Evolutionary conservation across 92 coral and sea anemone species (phyloP), one percentile per base, ranked within the genome.

Genomic region (Phenganax subtilis): DNA sequence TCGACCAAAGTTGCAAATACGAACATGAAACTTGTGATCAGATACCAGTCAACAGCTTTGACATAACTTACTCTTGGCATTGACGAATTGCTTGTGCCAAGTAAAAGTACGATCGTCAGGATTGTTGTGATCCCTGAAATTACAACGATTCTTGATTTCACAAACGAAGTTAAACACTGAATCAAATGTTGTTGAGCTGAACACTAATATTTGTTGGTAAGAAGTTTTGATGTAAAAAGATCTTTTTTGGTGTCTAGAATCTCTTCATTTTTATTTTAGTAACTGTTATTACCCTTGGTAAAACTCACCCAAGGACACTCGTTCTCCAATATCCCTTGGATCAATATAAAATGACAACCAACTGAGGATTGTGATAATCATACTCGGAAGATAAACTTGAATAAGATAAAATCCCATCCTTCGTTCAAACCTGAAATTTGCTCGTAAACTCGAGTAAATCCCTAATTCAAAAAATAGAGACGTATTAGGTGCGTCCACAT

Each of bases 31-130:
- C 97, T 90, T 15, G 89, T 89, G 73, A 94, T 88, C 15, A 94
- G 96, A 76, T 94, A 94, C 98, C 96, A 94, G 88, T 94, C 98
- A 51, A 94, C 90, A 5, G 98, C 98, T 80, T 94, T 94, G 56
- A 97, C 98, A 82, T 94, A 94, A 80, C 97, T 91, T 78, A 94
- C 98, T 28, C 98, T 94, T 57, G 98, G 98, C 97, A 94, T 92
- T 65, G 98, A 88, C 69, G 98, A 85, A 87, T 94, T 94, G 72
- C 93, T 92, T 75, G 98, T 91, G 59, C 98, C 96, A 47, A 94
- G 97, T 71, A 94, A 84, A 76, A 94, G 91, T 51, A 94, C 98
- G 10, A 94, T 94, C 86, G 98, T 94, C 12, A 94, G 97, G 57
- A 94, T 91, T 14, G 98, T 94, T 55, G 98, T 94, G 56, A 94